A percentile compares a stretch with the other conserved stretches of the same genome.
Evolutionary conservation across 2,888 invertebrate species (phyloP).

Genomic region (Rotaria socialis): DNA sequence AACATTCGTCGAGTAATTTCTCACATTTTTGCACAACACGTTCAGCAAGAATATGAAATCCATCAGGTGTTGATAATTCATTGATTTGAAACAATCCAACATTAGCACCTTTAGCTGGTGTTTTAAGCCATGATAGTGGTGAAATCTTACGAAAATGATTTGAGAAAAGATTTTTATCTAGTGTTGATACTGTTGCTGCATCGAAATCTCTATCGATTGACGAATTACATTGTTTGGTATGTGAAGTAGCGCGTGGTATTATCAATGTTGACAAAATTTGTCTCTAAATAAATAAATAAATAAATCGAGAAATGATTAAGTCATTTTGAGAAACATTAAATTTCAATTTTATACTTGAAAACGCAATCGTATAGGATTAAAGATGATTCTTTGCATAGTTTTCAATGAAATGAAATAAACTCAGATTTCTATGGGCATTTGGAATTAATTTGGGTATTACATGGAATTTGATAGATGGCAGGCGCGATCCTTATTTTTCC

Average conservation of each 20-base stretch:
- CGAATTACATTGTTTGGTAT: neutral
- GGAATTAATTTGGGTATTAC: neutral
- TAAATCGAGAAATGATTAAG: neutral
- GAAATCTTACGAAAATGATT: slow-evolving; percentile 6
- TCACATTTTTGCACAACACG: neutral
- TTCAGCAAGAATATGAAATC: slow-evolving; percentile 12
- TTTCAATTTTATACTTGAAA: neutral
- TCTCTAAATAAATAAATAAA: neutral
- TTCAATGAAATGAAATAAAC: neutral
- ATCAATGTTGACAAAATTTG: neutral
- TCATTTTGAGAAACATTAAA: neutral
- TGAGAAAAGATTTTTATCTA: neutral
- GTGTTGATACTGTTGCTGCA: neutral
- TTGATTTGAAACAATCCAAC: slow-evolving; percentile 19
- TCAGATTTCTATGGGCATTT: neutral
- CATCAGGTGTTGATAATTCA: neutral
- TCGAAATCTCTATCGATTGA: neutral
- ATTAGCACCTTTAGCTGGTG: neutral
- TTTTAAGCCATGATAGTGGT: neutral
- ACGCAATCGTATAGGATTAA: neutral
- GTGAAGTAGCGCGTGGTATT: neutral
- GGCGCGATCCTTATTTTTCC: neutral
- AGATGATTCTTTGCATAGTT: neutral
- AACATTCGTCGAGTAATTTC: neutral
- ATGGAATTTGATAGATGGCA: slow-evolving; percentile 14